Evolutionary conservation across 2,888 invertebrate species (phyloP).

Genomic region (Netelia melanura): DNA sequence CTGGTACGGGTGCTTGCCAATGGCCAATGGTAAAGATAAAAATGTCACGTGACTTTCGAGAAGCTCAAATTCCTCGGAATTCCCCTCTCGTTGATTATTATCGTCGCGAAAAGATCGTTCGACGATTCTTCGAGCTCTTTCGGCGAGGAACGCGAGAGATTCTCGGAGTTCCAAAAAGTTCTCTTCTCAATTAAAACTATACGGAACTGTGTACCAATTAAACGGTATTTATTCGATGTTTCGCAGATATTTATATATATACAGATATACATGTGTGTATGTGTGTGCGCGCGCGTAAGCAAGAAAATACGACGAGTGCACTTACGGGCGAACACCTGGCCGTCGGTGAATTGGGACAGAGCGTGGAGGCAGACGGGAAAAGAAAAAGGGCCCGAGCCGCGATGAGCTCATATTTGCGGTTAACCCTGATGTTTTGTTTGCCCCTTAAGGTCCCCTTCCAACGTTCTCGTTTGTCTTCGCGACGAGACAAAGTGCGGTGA

Average conservation of each 20-base stretch:
- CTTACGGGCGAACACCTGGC: slow-evolving; percentile 55
- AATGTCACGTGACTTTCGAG: slow-evolving; percentile 35
- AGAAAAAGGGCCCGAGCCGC: slow-evolving; percentile 37
- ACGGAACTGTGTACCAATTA: slow-evolving; percentile 57
- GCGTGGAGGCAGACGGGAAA: slow-evolving; percentile 19
- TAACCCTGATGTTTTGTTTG: slow-evolving; percentile 41
- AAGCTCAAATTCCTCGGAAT: slow-evolving; percentile 20
- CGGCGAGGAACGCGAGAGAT: slow-evolving; percentile 17
- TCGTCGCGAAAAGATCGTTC: slow-evolving; percentile 2
- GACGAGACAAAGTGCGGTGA: too few species aligned
- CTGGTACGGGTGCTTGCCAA: background rate
- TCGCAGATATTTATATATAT: slow-evolving; percentile 44
- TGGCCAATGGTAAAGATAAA: background rate
- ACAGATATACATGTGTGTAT: background rate
- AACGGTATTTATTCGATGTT: slow-evolving; percentile 60
- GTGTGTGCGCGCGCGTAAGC: background rate
- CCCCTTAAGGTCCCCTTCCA: background rate
- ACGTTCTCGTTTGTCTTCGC: slow-evolving; percentile 17
- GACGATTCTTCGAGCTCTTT: background rate
- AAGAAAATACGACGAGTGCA: background rate
- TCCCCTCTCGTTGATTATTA: slow-evolving; percentile 41
- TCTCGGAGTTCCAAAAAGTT: slow-evolving; percentile 34
- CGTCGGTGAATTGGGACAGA: slow-evolving; percentile 56
- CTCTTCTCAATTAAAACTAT: slow-evolving; percentile 57
- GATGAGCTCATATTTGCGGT: slow-evolving; percentile 43